A percentile compares a stretch with the other conserved stretches of the same genome.
Evolutionary conservation across 2,113 vertebrate genomes (phyloP).

Genomic region (Hippoglossus stenolepis): DNA sequence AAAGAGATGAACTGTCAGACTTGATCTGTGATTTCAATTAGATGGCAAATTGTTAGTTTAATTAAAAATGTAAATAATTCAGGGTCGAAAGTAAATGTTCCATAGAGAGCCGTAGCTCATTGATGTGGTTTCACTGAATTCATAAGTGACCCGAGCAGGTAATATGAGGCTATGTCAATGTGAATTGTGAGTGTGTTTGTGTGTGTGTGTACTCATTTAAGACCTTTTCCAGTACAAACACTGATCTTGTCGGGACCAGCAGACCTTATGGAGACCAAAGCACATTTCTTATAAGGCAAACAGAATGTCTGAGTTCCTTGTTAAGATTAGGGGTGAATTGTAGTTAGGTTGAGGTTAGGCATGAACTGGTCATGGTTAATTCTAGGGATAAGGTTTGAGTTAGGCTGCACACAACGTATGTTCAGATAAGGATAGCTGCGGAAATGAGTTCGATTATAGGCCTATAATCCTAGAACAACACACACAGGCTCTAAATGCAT

Average conservation of each 20-base stretch:
- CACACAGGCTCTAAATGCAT: slow-evolving; percentile 24
- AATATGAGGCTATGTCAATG: not conserved
- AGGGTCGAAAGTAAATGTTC: not conserved
- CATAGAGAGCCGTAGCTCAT: not conserved
- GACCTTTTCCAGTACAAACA: not conserved
- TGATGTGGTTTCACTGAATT: not conserved
- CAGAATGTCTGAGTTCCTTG: too few species aligned
- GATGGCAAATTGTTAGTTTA: not conserved
- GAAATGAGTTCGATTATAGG: too few species aligned
- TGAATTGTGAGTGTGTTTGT: not conserved
- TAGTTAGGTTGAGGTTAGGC: too few species aligned
- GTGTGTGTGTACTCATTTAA: not conserved
- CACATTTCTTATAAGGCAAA: too few species aligned
- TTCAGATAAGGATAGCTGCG: too few species aligned
- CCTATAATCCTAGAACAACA: not conserved
- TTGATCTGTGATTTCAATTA: slow-evolving; percentile 16
- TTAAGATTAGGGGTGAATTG: too few species aligned
- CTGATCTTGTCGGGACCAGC: not conserved
- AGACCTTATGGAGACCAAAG: too few species aligned
- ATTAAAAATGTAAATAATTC: slow-evolving; percentile 17
- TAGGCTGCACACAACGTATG: too few species aligned
- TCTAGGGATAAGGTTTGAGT: too few species aligned
- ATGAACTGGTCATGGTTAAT: too few species aligned
- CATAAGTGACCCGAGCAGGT: not conserved
- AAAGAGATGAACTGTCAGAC: slow-evolving; percentile 8